Evolutionary conservation across 2,113 vertebrate genomes (phyloP).

Genomic region (Pheucticus melanocephalus): DNA sequence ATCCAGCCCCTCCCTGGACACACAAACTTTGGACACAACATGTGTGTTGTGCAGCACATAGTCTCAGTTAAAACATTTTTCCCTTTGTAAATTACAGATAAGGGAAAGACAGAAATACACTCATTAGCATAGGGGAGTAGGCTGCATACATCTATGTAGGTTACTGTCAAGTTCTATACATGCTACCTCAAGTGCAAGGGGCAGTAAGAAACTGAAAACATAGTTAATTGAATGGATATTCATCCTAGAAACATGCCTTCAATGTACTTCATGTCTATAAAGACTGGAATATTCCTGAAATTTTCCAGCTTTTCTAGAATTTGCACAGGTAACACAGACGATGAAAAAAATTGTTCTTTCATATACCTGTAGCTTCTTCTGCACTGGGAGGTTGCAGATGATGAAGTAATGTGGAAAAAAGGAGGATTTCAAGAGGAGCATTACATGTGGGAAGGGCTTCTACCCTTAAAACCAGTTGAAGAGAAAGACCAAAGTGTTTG

Average conservation of each 20-base stretch:
- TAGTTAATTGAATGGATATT: neutral
- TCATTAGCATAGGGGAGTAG: neutral
- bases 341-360: neutral
- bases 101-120: neutral
- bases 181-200: neutral
- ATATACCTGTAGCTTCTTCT: neutral
- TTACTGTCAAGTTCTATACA: neutral
- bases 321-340: neutral
- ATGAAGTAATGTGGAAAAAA: neutral
- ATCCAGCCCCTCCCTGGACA: neutral
- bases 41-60: accelerated
- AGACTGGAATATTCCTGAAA: neutral
- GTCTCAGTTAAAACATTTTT: neutral
- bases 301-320: neutral
- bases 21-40: neutral
- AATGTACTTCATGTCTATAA: neutral
- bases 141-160: neutral
- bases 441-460: neutral
- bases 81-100: neutral
- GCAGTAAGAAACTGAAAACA: neutral
- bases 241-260: neutral
- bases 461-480: neutral
- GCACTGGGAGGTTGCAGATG: neutral
- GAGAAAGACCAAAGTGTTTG: neutral
- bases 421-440: neutral